Evolutionary conservation across 2,888 invertebrate genomes (phyloP), one percentile per base, ranked within the genome.

Genomic region (Melitaea athalia): DNA sequence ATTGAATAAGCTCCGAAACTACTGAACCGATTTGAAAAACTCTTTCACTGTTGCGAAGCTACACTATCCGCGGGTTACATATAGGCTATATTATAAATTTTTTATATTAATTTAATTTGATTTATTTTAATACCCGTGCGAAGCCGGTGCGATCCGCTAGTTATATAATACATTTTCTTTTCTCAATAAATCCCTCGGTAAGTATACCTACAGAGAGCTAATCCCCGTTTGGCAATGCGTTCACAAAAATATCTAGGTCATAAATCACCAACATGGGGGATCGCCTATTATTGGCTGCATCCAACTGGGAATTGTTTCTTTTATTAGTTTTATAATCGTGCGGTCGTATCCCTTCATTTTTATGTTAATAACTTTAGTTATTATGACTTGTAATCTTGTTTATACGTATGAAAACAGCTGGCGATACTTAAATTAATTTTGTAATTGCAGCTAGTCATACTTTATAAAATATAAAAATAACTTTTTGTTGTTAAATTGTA

Each of bases 181-280:
- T 33, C 53, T 55, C 14, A 14, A 33, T 33, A 55, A 68, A 31
- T 53, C 17, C 45, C 24, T 55, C 15, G 53, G 6, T 33, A 33
- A 11, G 50, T 59, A 42, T 42, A n/a, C 59, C 50, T 43, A 52
- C 63, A n/a, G 8, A 53, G 5, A 31, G 45, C 45, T 43, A 52
- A 50, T 42, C 63, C 68, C 64, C 60, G 67, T 72, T 70, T 68
- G 72, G 70, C 67, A 63, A 67, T 64, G 66, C 67, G 59, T 61
- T 70, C 50, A 67, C 70, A 65, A 72, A 65, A 72, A 73, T 74
- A 75, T 73, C 74, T 74, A 73, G 70, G 72, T 60, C 73, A 75
- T 79, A 79, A 79, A 79, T 79, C 76, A 75, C 67, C 70, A 75
- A 74, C 70, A 71, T 73, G 74, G 76, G 75, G 75, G 75, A 71